Percentiles rank a stretch among this genome's conserved stretches.
Conservation (phyloP, 2,797 vertebrate genomes). For the Bucorvus abyssinicus region DNA sequence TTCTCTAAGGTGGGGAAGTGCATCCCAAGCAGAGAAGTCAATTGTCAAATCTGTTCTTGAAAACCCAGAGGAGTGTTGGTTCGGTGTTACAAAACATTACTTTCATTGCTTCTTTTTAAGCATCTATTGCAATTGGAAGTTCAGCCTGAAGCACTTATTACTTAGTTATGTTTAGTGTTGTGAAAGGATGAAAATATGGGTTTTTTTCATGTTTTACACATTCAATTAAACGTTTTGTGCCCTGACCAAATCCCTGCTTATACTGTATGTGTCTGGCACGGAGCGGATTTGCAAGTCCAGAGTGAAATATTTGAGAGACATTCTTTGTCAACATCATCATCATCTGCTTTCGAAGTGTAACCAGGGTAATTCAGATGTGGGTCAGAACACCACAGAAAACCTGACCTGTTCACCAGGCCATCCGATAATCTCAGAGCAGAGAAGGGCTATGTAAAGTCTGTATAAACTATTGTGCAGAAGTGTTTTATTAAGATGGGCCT, state of each 20-base stretch:
- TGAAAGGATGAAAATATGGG: conserved; percentile 8
- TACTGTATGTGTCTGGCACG: neutral
- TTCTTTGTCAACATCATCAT: no score
- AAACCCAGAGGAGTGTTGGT: neutral
- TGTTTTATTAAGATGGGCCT: neutral
- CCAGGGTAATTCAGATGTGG: neutral
- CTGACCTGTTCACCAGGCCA: neutral
- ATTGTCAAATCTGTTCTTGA: neutral
- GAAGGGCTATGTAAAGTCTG: neutral
- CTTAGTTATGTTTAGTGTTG: neutral
- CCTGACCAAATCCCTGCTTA: neutral
- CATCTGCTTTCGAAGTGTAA: neutral
- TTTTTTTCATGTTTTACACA: neutral
- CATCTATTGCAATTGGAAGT: neutral
- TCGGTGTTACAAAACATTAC: neutral
- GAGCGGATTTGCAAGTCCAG: neutral
- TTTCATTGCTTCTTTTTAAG: neutral
- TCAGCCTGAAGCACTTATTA: conserved; percentile 4
- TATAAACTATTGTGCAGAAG: neutral
- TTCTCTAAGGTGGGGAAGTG: neutral
- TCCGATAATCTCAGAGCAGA: neutral
- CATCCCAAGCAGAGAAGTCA: neutral
- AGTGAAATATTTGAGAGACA: neutral
- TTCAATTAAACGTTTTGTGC: neutral
- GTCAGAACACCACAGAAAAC: neutral